Evolutionary conservation across 1,140 invertebrate genomes (phyloP).

Genomic region (Drosophila albomicans): DNA sequence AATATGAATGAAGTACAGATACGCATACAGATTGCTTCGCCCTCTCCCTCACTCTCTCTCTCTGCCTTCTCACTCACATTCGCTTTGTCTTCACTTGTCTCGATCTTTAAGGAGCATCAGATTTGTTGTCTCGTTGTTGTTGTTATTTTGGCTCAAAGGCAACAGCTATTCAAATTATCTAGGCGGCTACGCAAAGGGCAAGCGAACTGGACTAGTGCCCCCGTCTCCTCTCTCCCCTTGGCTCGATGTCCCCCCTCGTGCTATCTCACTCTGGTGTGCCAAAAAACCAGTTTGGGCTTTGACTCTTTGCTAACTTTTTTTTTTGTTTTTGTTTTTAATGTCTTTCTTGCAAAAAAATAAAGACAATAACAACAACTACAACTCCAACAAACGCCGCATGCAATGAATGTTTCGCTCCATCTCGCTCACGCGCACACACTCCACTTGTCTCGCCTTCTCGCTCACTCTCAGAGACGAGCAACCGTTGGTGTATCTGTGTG

Average conservation of each 20-base stretch:
- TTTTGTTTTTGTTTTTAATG: constrained; percentile 57
- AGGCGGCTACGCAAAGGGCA: constrained; percentile 30
- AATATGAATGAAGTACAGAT: constrained; percentile 81
- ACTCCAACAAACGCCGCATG: constrained; percentile 63
- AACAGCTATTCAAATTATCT: constrained; percentile 13
- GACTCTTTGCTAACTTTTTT: constrained; percentile 43
- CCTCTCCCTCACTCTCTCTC: not conserved
- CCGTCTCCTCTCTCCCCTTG: not conserved
- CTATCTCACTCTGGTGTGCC: constrained; percentile 14
- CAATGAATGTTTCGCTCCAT: constrained; percentile 44
- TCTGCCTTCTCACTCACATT: constrained; percentile 28
- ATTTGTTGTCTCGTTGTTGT: constrained; percentile 13
- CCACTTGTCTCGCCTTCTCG: not conserved
- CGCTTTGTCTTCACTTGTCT: not conserved
- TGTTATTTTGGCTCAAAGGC: not conserved
- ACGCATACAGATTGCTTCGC: constrained; percentile 22
- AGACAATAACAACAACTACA: not conserved
- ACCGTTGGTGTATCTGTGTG: constrained; percentile 19
- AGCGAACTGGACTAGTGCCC: constrained; percentile 4
- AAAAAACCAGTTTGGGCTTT: constrained; percentile 47
- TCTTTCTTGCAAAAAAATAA: constrained; percentile 68
- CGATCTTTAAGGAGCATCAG: not conserved
- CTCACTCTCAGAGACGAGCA: constrained; percentile 41
- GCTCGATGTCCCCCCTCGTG: not conserved
- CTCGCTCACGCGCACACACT: constrained; percentile 8